A percentile compares a stretch with the other conserved stretches of the same genome.
Conservation (phyloP, 2,797 vertebrate genomes). For the Stomatorhinus walkeri region DNA sequence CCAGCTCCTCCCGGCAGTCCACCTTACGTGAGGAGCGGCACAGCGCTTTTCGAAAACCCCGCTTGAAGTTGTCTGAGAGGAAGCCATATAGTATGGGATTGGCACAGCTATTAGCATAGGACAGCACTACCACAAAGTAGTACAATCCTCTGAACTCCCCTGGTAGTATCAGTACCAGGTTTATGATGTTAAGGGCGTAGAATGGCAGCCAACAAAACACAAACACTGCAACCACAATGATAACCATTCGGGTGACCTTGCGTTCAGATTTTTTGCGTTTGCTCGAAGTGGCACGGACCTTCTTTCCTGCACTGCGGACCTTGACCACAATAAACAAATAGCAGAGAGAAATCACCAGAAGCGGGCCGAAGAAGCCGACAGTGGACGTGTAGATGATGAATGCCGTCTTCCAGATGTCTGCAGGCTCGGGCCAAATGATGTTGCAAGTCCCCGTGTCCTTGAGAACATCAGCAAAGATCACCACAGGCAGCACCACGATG, state of each 20-base stretch:
- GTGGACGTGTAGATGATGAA: slow-evolving; percentile 86
- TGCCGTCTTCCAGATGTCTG: slow-evolving; percentile 74
- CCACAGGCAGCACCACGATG: slow-evolving; percentile 80
- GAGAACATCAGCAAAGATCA: slow-evolving; percentile 79
- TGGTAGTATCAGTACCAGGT: slow-evolving; percentile 77
- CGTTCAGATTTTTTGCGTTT: slow-evolving; percentile 77
- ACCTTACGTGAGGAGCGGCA: slow-evolving; percentile 55
- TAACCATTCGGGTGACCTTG: slow-evolving; percentile 88
- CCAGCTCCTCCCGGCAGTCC: slow-evolving; percentile 49
- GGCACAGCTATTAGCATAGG: slow-evolving; percentile 93
- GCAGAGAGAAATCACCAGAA: slow-evolving; percentile 88
- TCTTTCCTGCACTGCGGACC: slow-evolving; percentile 75
- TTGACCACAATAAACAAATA: slow-evolving; percentile 87
- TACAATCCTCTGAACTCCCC: slow-evolving; percentile 79
- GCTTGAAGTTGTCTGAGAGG: slow-evolving; percentile 91
- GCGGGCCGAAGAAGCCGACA: slow-evolving; percentile 82
- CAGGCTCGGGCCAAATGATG: slow-evolving; percentile 87
- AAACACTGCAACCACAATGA: slow-evolving; percentile 86
- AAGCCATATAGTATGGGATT: slow-evolving; percentile 91
- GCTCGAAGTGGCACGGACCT: slow-evolving; percentile 67
- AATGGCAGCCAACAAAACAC: slow-evolving; percentile 92
- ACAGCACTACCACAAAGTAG: slow-evolving; percentile 84
- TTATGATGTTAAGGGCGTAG: slow-evolving; percentile 84
- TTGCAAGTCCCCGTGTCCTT: slow-evolving; percentile 81
- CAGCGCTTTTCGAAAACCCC: slow-evolving; percentile 71